Evolutionary conservation across 2,113 vertebrate species (phyloP).

Genomic region (Pseudopipra pipra): DNA sequence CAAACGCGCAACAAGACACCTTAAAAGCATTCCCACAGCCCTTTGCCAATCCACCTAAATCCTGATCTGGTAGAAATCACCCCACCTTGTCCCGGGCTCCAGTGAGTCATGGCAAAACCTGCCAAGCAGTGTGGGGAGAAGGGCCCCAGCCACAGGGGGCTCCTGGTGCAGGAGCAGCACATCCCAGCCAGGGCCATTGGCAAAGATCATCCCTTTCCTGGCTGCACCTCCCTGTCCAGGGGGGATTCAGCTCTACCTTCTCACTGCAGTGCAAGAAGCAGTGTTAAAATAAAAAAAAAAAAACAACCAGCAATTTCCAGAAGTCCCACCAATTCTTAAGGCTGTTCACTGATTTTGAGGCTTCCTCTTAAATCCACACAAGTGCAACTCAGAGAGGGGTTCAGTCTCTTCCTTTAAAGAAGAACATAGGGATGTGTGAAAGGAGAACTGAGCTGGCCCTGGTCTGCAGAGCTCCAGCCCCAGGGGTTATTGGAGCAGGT

Average conservation of each 20-base stretch:
- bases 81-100: not conserved
- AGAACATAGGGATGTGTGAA: not conserved
- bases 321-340: not conserved
- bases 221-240: not conserved
- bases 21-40: slow-evolving; percentile 37
- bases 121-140: not conserved
- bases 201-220: not conserved
- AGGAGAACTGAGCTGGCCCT: not conserved
- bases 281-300: fast-evolving
- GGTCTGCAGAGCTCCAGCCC: not conserved
- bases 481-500: not conserved
- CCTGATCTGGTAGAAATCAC: slow-evolving; percentile 34
- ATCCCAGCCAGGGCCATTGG: fast-evolving
- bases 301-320: not conserved
- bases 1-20: not conserved
- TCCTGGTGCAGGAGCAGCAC: fast-evolving
- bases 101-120: not conserved
- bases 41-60: slow-evolving; percentile 28
- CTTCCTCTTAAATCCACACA: not conserved
- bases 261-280: not conserved
- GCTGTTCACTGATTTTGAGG: not conserved
- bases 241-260: not conserved
- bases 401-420: not conserved
- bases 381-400: too few species aligned
- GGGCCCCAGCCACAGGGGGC: not conserved